Conservation (phyloP, 1,140 invertebrate genomes). For the Microplitis demolitor region DNA sequence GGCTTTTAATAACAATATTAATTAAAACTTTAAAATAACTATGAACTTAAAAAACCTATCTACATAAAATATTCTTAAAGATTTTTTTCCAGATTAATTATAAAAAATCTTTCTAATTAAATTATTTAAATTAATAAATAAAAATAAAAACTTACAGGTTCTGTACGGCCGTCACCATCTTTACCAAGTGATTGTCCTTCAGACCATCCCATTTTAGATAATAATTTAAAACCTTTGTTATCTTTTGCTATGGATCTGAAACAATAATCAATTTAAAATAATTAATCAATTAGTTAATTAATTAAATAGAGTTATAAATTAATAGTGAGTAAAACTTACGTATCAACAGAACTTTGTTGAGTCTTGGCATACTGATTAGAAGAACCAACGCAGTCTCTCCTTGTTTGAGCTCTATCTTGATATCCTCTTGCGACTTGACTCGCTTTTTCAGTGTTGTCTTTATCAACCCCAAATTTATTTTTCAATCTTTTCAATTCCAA, state of each 20-base stretch:
- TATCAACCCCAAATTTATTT: slow-evolving; percentile 80
- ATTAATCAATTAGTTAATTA: slow-evolving; percentile 8
- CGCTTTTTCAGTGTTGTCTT: slow-evolving; percentile 56
- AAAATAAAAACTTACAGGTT: slow-evolving; percentile 74
- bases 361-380: slow-evolving; percentile 83
- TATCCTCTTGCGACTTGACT: slow-evolving; percentile 63
- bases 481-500: slow-evolving; percentile 77
- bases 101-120: no score
- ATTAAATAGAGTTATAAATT: slow-evolving; percentile 15
- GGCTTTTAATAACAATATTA: no score
- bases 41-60: no score
- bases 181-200: slow-evolving; percentile 85
- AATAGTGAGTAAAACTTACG: slow-evolving; percentile 65
- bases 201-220: slow-evolving; percentile 92
- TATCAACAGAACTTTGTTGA: slow-evolving; percentile 75
- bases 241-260: slow-evolving; percentile 74
- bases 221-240: slow-evolving; percentile 88
- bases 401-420: slow-evolving; percentile 78
- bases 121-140: not conserved
- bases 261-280: slow-evolving; percentile 22
- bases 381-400: slow-evolving; percentile 79
- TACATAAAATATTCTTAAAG: no score
- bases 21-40: no score
- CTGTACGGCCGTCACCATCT: slow-evolving; percentile 69
- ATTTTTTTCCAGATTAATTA: no score